Base-by-base conservation (phyloP, 2,113 vertebrate species). In the Corydoras sp. region DNA sequence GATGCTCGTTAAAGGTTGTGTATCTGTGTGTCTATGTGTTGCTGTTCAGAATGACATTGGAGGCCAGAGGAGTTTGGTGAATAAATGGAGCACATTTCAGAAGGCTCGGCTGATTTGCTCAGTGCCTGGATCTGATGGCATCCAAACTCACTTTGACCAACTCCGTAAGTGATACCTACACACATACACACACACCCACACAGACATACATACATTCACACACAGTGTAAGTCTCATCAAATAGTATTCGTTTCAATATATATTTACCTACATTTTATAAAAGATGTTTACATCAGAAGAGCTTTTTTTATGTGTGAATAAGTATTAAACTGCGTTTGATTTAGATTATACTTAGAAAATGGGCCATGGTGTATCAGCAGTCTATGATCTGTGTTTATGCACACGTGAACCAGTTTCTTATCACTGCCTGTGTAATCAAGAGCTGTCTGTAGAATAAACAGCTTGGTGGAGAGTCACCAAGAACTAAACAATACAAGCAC, bases 71-170 rank as follows among this genome's bases (percentile, higher is more conserved):
- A 92, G 90, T 80, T 76, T 92, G 76, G 91, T 92, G 11, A 88
- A 92, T 62, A 92, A 92, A 80, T 92, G 91, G 91, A 92, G 91
- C 56, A 92, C 91, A 9, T 92, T 91, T 76, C 89, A 91, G 76
- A 92, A 92, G 77, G 84, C 91, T 55, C 86, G 91, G n/a, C 77
- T 92, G 75, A 84, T 91, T 30, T 92, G 91, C 48, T 90, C 89
- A 8, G 84, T 92, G 61, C 89, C 89, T 0, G 89, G 91, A 63
- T 80, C 86, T n/a, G 90, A 91, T 9, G 90, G 90, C 69, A 82
- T 91, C 32, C 88, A 91, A 77, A 92, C 91, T 58, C 88, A 91
- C 81, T 92, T 92, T 7, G 88, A 92, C 83, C 89, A 90, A 72
- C 87, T 92, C 71, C 90, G 91, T 92, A 79, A 91, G 91, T 91